These are phyloP conservation scores for Choristoneura fumiferana DNA, from an alignment of 1,140 invertebrate species.

Conservation along the genomic window DNA sequence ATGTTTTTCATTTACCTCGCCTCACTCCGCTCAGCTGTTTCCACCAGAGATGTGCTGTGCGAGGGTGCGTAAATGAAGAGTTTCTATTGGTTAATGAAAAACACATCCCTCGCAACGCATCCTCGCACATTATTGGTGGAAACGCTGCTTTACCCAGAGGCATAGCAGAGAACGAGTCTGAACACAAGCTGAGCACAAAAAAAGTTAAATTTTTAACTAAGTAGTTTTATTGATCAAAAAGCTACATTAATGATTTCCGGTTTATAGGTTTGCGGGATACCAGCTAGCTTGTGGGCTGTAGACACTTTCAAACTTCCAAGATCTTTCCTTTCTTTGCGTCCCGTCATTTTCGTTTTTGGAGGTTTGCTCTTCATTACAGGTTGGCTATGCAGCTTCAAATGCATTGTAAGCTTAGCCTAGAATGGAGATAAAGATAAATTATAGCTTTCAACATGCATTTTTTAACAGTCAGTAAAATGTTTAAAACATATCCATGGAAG, in stretches of 20 bases:
- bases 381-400: conserved; percentile 40
- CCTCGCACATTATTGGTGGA: no score
- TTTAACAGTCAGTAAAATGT: no score
- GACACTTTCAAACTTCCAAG: conserved; percentile 28
- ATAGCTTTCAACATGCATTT: no score
- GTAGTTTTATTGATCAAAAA: background rate
- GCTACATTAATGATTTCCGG: conserved; percentile 1
- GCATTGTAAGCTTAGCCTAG: conserved; percentile 50
- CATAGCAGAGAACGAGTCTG: no score
- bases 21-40: no score
- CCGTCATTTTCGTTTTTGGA: conserved; percentile 42
- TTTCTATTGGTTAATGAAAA: no score
- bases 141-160: no score
- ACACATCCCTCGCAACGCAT: no score
- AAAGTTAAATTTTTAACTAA: background rate
- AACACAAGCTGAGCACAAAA: background rate
- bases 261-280: background rate
- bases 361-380: conserved; percentile 22
- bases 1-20: no score
- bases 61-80: no score
- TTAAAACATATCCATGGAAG: background rate
- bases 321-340: conserved; percentile 45
- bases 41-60: no score
- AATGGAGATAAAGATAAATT: conserved; percentile 26
- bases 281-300: conserved; percentile 43